These are phyloP conservation scores for Oryzias javanicus DNA, from an alignment of 2,113 vertebrate genomes.

Conservation along the genomic window DNA sequence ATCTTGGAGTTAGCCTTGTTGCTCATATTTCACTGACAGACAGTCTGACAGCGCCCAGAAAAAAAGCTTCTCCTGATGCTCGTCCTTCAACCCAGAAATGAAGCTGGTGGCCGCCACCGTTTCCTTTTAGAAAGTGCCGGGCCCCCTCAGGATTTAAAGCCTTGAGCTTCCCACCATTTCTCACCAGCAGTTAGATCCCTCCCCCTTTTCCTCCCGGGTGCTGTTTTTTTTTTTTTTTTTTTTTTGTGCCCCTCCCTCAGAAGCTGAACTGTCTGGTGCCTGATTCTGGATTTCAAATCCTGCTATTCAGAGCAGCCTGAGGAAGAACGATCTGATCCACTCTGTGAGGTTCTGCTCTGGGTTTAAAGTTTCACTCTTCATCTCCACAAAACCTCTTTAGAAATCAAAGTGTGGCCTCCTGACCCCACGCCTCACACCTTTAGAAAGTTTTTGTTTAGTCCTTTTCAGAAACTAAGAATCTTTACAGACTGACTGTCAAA, in stretches of 20 bases:
- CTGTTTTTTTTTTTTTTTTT: too few relatives aligned
- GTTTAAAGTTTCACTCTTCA: slow-evolving; percentile 64
- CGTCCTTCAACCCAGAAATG: too few relatives aligned
- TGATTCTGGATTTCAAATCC: slow-evolving; percentile 24
- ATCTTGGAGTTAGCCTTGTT: too few relatives aligned
- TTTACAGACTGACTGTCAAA: too few relatives aligned
- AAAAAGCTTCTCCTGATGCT: too few relatives aligned
- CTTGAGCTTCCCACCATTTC: slow-evolving; percentile 40
- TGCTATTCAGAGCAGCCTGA: slow-evolving; percentile 67
- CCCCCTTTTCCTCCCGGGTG: slow-evolving; percentile 21
- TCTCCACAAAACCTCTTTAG: slow-evolving; percentile 45
- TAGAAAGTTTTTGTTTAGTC: too few relatives aligned
- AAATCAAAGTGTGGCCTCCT: slow-evolving; percentile 1
- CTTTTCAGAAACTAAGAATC: too few relatives aligned
- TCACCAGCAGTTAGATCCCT: slow-evolving; percentile 18
- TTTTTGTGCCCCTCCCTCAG: not conserved
- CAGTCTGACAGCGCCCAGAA: too few relatives aligned
- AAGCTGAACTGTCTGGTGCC: too few relatives aligned
- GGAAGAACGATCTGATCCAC: slow-evolving; percentile 1
- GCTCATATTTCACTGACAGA: not conserved
- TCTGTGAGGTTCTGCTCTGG: slow-evolving; percentile 48
- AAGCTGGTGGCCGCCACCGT: slow-evolving; percentile 7
- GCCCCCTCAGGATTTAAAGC: slow-evolving; percentile 53
- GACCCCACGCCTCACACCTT: too few relatives aligned
- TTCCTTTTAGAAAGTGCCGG: slow-evolving; percentile 29